Conservation (phyloP, 2,888 invertebrate species). For the Onthophagus sagittarius region DNA sequence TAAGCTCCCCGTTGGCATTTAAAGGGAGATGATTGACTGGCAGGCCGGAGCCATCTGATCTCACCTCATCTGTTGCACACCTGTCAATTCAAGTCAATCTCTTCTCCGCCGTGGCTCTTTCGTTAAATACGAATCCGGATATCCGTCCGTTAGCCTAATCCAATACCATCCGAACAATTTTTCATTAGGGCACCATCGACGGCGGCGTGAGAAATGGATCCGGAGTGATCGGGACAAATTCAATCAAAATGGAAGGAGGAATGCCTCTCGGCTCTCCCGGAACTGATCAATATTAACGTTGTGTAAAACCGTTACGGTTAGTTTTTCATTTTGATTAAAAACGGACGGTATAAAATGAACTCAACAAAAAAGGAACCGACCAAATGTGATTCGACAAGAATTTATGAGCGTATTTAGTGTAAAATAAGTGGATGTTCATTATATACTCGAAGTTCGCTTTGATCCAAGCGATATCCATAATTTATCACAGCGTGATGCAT, state of each 20-base stretch:
- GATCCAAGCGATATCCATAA: not conserved
- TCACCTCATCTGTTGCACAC: constrained; percentile 5
- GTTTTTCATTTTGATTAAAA: not conserved
- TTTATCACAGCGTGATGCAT: not conserved
- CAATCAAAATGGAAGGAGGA: constrained; percentile 5
- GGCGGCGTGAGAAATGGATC: constrained; percentile 9
- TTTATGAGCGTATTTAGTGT: not conserved
- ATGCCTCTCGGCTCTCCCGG: not conserved
- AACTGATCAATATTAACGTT: constrained; percentile 10
- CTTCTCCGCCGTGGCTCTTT: not conserved
- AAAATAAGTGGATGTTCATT: not conserved
- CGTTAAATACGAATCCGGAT: constrained; percentile 6
- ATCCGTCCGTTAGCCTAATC: constrained; percentile 9
- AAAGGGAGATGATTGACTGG: not conserved
- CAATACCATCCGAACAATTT: constrained; percentile 9
- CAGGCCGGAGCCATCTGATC: not conserved
- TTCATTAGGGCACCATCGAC: constrained; percentile 4
- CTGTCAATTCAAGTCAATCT: constrained; percentile 8
- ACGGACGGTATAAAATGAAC: not conserved
- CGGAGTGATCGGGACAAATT: constrained; percentile 1
- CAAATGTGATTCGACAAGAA: not conserved
- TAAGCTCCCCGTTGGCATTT: not conserved
- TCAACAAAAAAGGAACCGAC: not conserved
- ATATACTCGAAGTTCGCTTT: not conserved
- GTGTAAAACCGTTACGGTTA: constrained; percentile 9